Evolutionary conservation across 2,113 vertebrate genomes (phyloP), one percentile per base, ranked within the genome.

Genomic region (Emydocephalus ijimae): DNA sequence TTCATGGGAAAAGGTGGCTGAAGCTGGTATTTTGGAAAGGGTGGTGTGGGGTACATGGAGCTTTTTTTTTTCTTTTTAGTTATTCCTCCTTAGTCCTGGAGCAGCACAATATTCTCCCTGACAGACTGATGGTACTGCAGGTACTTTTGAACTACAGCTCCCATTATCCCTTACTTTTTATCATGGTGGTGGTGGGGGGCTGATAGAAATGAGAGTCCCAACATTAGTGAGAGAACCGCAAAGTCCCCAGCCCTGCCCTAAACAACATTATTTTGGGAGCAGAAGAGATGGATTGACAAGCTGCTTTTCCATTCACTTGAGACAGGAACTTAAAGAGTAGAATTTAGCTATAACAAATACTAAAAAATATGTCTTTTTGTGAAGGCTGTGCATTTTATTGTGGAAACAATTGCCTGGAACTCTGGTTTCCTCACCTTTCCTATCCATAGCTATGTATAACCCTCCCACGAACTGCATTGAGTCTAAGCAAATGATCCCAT

Each of bases 1-100:
- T 92, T 88, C 87, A 92, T n/a, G 24, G 64, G 57, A 69, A 86
- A 94, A 92, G 74, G 34, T n/a, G 59, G 18, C 55, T 4, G 18
- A 85, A 45, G 18, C 3, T 74, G 74, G 54, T 88, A 6, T 69
- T 57, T 74, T 29, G 18, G n/a, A 26, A 89, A 88, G 39, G 10
- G 15, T 2, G 0, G 3, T 81, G 74, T 81, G 74, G 18, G 74
- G 24, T 69, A 26, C 3, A 21, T 74, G 43, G 8, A 3, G n/a
- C 24, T 39, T 9, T 8, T 6, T 7, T 69, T 26, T 59, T 2
- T 26, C 43, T 43, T 8, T 59, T 2, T 29, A 1, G 52, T 43
- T 54, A 24, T 74, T 87, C 20, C 24, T 50, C 43, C 90, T 39
- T 21, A 21, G 18, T 20, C 89, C 87, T 29, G n/a, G 15, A 6